Evolutionary conservation across 2,888 invertebrate species (phyloP), one percentile per base, ranked within the genome.

Genomic region (Eupithecia exiguata): DNA sequence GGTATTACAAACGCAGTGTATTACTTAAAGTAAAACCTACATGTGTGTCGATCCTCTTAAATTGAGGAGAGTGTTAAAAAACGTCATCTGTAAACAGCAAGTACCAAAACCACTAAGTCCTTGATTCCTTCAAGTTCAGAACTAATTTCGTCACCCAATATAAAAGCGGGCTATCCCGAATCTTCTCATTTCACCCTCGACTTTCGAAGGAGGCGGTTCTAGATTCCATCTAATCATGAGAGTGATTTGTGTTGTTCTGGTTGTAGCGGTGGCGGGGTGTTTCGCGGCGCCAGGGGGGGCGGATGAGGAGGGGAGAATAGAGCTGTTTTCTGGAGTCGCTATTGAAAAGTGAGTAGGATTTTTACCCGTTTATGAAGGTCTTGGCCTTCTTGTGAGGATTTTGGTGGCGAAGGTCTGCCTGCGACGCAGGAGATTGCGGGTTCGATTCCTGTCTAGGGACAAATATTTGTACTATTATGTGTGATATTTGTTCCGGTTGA

Each of bases 321-420:
- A 94, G 73, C 82, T 94, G 25, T 92, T 94, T 68, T 90, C 92
- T 4, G 94, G 94, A 77, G 93, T 94, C 2, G 91, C 92, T 16
- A 91, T 94, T 80, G 92, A 94, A 80, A 89, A 89, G 92, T 92
- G 79, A 92, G 92, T 91, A 58, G 10, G 36, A 35, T 30, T 25
- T 35, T 30, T 30, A 16, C 14, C 10, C 40, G 30, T 40, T 40
- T 40, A 4, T 14, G 40, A 40, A 40, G 40, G 14, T 14, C 40
- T 14, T 0, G 12, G 14, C 40, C 40, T 18, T 5, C 5, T 43
- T 14, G n/a, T n/a, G n/a, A n/a, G n/a, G n/a, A 16, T 43, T 43
- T 43, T 16, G 43, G 30, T 30, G 30, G 30, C 30, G 30, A 1
- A 30, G 30, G n/a, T n/a, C n/a, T n/a, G n/a, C n/a, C 30, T 30